phyloP scores from a whole-genome alignment of 2,888 invertebrate species.

The Raillietiella orientalis region DNA sequence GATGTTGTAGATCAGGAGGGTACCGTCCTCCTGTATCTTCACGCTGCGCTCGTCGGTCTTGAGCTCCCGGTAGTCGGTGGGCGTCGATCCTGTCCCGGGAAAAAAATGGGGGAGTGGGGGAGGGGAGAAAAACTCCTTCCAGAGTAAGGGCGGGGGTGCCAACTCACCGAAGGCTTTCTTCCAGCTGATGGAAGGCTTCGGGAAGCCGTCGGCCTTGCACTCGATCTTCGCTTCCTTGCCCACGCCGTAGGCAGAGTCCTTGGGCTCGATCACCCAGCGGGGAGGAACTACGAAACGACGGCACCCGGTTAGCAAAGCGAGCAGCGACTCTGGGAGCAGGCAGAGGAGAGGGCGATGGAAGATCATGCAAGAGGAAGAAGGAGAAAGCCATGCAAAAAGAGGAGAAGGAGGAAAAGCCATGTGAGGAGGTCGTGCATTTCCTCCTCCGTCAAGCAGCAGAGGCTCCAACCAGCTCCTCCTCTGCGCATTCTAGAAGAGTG shows the following conservation, averaged over 20 bases:
- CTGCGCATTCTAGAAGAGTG: too few relatives aligned
- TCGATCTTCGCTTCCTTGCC: constrained; percentile 75
- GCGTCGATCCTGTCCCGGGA: constrained; percentile 50
- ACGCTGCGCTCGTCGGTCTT: constrained; percentile 66
- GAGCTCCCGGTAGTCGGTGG: constrained; percentile 72
- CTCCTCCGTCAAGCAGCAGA: too few relatives aligned
- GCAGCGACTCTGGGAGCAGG: too few relatives aligned
- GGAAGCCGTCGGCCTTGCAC: constrained; percentile 85
- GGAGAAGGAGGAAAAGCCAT: not conserved
- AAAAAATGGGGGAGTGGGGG: constrained; percentile 6
- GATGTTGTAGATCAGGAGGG: constrained; percentile 56
- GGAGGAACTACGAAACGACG: too few relatives aligned
- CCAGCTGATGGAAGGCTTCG: constrained; percentile 75
- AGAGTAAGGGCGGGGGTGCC: not conserved
- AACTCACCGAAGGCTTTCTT: constrained; percentile 64
- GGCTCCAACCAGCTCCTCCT: too few relatives aligned
- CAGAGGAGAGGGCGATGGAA: not conserved
- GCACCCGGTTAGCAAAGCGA: too few relatives aligned
- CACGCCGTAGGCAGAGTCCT: constrained; percentile 78
- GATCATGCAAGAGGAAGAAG: too few relatives aligned
- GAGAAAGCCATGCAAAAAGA: too few relatives aligned
- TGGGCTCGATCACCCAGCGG: constrained; percentile 78
- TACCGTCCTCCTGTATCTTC: constrained; percentile 62
- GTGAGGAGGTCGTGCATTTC: too few relatives aligned
- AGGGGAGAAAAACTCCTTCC: constrained; percentile 3